Evolutionary conservation across 2,113 vertebrate genomes (phyloP).

Genomic region (Apteryx mantelli): DNA sequence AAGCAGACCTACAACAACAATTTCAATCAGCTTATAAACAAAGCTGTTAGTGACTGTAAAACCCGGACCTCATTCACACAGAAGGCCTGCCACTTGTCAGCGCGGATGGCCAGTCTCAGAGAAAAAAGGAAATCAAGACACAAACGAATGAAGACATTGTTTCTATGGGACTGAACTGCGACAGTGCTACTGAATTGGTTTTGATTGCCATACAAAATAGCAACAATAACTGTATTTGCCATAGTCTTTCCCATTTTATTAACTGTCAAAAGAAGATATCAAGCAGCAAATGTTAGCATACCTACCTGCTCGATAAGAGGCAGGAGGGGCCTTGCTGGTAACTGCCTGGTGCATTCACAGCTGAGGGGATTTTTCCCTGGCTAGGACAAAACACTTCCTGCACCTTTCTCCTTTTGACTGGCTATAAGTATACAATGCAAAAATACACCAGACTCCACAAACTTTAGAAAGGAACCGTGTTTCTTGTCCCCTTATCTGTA

Average conservation of each 20-base stretch:
- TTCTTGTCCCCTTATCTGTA: not conserved
- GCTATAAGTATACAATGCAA: too few relatives aligned
- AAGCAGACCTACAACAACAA: not conserved
- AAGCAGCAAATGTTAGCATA: not conserved
- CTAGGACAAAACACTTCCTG: not conserved
- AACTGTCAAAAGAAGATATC: not conserved
- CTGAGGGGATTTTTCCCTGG: not conserved
- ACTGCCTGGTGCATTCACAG: not conserved
- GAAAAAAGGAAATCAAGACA: not conserved
- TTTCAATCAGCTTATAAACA: slow-evolving; percentile 16
- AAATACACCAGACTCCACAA: too few relatives aligned
- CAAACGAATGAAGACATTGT: not conserved
- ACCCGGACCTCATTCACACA: not conserved
- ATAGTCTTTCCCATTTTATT: not conserved
- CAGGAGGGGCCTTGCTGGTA: not conserved
- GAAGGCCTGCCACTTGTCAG: not conserved
- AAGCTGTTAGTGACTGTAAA: not conserved
- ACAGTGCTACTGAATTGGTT: not conserved
- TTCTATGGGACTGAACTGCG: not conserved
- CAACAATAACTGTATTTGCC: not conserved
- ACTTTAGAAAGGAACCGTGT: not conserved
- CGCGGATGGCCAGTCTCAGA: not conserved
- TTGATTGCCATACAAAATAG: not conserved
- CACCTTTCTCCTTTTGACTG: too few relatives aligned
- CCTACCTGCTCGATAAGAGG: not conserved